Evolutionary conservation across 2,113 vertebrate genomes (phyloP).

Genomic region (Copsychus sechellarum): DNA sequence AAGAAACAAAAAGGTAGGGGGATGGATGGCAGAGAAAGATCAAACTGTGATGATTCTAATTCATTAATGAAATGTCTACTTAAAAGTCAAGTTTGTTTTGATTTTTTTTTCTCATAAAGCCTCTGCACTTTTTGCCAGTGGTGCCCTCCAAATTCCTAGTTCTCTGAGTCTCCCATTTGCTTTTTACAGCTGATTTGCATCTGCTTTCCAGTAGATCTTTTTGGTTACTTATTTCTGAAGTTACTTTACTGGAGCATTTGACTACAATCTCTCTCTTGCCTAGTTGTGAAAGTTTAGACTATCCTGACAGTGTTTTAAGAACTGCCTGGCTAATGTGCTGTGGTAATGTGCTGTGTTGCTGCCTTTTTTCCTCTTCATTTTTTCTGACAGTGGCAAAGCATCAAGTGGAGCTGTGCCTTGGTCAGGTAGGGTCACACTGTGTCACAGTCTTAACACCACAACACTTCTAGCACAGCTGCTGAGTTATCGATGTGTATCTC

Average conservation of each 20-base stretch:
- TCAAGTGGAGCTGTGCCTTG: not conserved
- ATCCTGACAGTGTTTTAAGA: not conserved
- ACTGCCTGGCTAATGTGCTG: not conserved
- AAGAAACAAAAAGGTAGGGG: rapidly evolving
- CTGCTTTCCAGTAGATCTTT: not conserved
- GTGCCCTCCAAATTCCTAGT: not conserved
- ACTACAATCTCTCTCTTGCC: not conserved
- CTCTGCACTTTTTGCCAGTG: not conserved
- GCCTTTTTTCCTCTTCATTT: not conserved
- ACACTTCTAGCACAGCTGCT: rapidly evolving
- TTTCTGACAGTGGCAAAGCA: not conserved
- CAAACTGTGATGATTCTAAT: not conserved
- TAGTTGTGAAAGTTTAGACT: not conserved
- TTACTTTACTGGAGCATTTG: not conserved
- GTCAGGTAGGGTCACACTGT: not conserved
- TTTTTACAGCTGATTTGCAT: not conserved
- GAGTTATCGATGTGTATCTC: not conserved
- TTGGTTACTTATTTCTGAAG: slow-evolving; percentile 32
- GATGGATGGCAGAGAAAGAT: not conserved
- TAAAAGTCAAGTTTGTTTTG: not conserved
- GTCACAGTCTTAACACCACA: not conserved
- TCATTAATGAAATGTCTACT: not conserved
- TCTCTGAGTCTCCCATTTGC: not conserved
- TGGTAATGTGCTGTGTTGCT: not conserved
- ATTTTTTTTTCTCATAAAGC: not conserved